Evolutionary conservation across 2,113 vertebrate species (phyloP).

Genomic region (Bos taurus): ARS-UCD2.0 NC_037346.1:19298501-19299000

Average conservation of each 20-base stretch:
- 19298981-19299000: too few relatives aligned
- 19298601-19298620: not conserved
- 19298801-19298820: too few relatives aligned
- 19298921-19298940: too few relatives aligned
- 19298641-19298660: not conserved
- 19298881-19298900: too few relatives aligned
- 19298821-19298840: too few relatives aligned
- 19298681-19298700: not conserved
- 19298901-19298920: too few relatives aligned
- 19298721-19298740: not conserved
- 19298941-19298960: too few relatives aligned
- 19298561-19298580: not conserved
- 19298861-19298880: rapidly evolving
- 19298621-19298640: not conserved
- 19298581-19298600: not conserved
- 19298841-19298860: too few relatives aligned
- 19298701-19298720: not conserved
- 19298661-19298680: not conserved
- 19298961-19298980: too few relatives aligned
- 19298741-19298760: not conserved
- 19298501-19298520: not conserved
- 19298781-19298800: too few relatives aligned
- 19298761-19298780: too few relatives aligned
- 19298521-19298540: not conserved
- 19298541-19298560: not conserved